Conservation (phyloP, 2,888 invertebrate species). For the Bhutanitis thaidina region DNA sequence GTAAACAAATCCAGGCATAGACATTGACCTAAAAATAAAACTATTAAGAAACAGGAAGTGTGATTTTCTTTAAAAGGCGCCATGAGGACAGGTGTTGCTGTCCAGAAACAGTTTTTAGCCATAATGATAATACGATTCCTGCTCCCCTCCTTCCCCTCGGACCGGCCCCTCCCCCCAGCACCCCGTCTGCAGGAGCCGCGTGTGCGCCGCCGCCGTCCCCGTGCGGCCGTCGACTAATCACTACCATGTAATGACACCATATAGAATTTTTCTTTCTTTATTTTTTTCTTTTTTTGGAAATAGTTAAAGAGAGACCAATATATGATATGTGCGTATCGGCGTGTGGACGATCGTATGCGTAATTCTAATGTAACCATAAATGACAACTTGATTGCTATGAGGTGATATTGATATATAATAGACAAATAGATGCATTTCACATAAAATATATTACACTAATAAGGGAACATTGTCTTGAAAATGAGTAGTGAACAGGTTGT, state of each 20-base stretch:
- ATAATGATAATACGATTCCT: constrained; percentile 34
- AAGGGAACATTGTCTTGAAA: neutral
- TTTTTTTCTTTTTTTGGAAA: constrained; percentile 64
- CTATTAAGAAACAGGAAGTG: neutral
- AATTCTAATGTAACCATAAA: constrained; percentile 56
- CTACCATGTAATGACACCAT: constrained; percentile 70
- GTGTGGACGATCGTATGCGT: constrained; percentile 75
- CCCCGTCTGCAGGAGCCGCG: constrained; percentile 56
- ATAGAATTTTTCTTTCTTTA: constrained; percentile 67
- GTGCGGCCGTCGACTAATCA: constrained; percentile 55
- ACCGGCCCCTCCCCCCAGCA: constrained; percentile 45
- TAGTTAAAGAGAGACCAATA: constrained; percentile 63
- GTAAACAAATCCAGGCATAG: constrained; percentile 1
- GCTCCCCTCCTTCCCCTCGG: constrained; percentile 38
- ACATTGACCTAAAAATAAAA: neutral
- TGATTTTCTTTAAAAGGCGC: constrained; percentile 6
- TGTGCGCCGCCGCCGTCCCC: constrained; percentile 42
- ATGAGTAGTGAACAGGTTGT: constrained; percentile 10
- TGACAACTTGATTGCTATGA: constrained; percentile 43
- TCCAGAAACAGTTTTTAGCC: constrained; percentile 15
- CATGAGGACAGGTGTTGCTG: constrained; percentile 14
- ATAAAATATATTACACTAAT: too few relatives aligned
- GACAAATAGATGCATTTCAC: too few relatives aligned
- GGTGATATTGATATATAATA: too few relatives aligned
- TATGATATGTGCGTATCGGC: constrained; percentile 78